These are phyloP conservation scores for Sebastolobus alascanus DNA, from an alignment of 2,797 vertebrate species.

Conservation along the genomic window DNA sequence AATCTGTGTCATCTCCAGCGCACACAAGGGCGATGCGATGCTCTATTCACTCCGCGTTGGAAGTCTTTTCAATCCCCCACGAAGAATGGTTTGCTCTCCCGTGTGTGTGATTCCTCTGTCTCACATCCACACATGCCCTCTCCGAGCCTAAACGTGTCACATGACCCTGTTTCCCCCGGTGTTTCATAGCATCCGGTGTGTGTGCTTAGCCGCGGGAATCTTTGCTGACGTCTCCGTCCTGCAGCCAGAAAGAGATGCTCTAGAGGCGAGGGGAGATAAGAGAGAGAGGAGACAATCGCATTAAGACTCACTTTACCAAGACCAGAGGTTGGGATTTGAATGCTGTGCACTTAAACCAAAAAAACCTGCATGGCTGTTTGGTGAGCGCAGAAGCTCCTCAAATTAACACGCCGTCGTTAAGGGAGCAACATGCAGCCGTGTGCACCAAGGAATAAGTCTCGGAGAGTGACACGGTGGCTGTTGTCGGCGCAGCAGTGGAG, in stretches of 20 bases:
- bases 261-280: constrained; percentile 66
- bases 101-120: constrained; percentile 31
- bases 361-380: constrained; percentile 35
- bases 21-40: constrained; percentile 18
- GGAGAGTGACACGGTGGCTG: constrained; percentile 42
- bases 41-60: constrained; percentile 41
- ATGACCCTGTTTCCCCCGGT: not conserved
- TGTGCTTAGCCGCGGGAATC: constrained; percentile 51
- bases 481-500: constrained; percentile 57
- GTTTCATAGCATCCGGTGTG: constrained; percentile 35
- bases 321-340: constrained; percentile 74
- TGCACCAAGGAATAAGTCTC: constrained; percentile 34
- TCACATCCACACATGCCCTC: constrained; percentile 13
- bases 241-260: constrained; percentile 57
- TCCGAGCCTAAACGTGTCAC: not conserved
- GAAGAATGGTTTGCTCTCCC: constrained; percentile 22
- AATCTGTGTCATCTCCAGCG: constrained; percentile 63
- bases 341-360: constrained; percentile 51
- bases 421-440: constrained; percentile 36
- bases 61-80: constrained; percentile 34
- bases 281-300: constrained; percentile 67
- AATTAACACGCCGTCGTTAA: constrained; percentile 47
- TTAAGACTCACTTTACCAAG: constrained; percentile 70
- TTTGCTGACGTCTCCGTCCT: constrained; percentile 58
- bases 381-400: constrained; percentile 38